Conservation (phyloP, 2,888 invertebrate species). For the Agrotis puta region DNA sequence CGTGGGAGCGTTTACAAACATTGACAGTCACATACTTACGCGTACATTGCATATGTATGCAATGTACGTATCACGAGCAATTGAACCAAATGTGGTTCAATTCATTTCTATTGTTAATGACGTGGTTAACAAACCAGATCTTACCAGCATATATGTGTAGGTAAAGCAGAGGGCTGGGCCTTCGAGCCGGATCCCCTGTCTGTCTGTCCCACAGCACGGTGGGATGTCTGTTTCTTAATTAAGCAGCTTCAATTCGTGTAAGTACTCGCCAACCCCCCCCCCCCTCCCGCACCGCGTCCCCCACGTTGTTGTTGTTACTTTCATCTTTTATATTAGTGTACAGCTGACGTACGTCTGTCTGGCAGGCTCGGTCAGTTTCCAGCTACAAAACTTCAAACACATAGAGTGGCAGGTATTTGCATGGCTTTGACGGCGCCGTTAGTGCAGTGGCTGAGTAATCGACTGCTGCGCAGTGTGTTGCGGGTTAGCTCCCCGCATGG, state of each 20-base stretch:
- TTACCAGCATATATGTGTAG: background rate
- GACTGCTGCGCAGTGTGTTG: too few relatives aligned
- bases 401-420: background rate
- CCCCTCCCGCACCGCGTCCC: background rate
- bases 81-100: too few relatives aligned
- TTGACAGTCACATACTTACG: too few relatives aligned
- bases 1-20: too few relatives aligned
- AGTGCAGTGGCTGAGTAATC: too few relatives aligned
- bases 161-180: background rate
- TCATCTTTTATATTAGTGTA: constrained; percentile 12
- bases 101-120: background rate
- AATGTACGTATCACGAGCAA: background rate
- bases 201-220: background rate
- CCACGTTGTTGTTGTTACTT: background rate
- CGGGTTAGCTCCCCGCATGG: too few relatives aligned
- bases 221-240: constrained; percentile 26
- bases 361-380: background rate
- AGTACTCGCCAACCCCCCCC: constrained; percentile 1
- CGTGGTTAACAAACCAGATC: constrained; percentile 2
- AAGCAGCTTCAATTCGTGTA: constrained; percentile 19
- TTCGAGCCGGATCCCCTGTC: background rate
- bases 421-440: background rate
- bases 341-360: constrained; percentile 19
- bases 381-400: too few relatives aligned
- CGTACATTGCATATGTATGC: too few relatives aligned